phyloP scores from a whole-genome alignment of 2,797 vertebrate species.

The Australoheros facetus region DNA sequence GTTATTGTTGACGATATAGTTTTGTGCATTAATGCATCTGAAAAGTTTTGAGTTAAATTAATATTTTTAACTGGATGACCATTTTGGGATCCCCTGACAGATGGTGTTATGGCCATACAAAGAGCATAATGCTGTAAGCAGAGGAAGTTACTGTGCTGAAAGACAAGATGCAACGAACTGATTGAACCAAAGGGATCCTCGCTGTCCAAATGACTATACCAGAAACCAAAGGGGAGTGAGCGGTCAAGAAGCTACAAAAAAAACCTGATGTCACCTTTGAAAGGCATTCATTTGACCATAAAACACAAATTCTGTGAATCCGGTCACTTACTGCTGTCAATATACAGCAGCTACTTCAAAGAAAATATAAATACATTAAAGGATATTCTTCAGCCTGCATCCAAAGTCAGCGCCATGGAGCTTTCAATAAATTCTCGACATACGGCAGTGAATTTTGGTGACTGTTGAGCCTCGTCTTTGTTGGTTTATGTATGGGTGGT shows the following conservation, averaged over 20 bases:
- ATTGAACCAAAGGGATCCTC: constrained; percentile 37
- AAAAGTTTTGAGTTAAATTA: background rate
- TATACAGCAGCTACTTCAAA: constrained; percentile 10
- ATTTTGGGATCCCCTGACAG: constrained; percentile 7
- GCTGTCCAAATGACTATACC: constrained; percentile 54
- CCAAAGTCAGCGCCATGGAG: constrained; percentile 23
- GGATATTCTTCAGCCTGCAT: constrained; percentile 26
- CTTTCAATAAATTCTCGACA: constrained; percentile 34
- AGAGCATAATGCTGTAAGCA: constrained; percentile 26
- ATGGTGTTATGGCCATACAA: constrained; percentile 5
- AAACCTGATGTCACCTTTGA: constrained; percentile 41
- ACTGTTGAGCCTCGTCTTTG: constrained; percentile 33
- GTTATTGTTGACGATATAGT: background rate
- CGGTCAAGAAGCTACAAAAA: constrained; percentile 44
- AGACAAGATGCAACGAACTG: constrained; percentile 55
- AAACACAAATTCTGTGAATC: constrained; percentile 23
- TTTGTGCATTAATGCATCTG: background rate
- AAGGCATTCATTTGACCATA: constrained; percentile 32
- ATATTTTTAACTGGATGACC: constrained; percentile 5
- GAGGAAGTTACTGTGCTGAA: constrained; percentile 34
- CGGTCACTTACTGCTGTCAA: constrained; percentile 17
- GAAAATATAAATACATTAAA: constrained; percentile 32
- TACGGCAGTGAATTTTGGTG: constrained; percentile 18
- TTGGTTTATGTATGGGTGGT: constrained; percentile 48
- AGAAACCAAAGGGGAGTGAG: constrained; percentile 33